phyloP scores from a whole-genome alignment of 2,888 invertebrate species.

The Latrodectus hesperus region DNA sequence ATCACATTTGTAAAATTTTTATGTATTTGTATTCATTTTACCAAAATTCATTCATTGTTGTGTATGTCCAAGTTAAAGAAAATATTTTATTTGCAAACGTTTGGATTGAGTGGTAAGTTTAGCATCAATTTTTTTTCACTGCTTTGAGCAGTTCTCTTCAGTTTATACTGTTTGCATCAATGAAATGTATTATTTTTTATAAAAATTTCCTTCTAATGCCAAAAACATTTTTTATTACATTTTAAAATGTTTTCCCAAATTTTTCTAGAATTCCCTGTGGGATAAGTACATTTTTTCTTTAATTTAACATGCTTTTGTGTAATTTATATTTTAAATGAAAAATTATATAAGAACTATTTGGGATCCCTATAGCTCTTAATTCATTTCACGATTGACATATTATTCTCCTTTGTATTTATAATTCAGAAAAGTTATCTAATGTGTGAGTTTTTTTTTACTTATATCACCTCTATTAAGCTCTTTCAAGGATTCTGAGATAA shows the following conservation, averaged over 20 bases:
- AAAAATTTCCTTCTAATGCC: background rate
- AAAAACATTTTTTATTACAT: background rate
- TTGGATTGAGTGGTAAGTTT: constrained; percentile 49
- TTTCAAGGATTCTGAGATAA: too few species aligned
- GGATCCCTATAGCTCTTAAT: background rate
- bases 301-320: background rate
- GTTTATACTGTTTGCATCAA: background rate
- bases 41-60: background rate
- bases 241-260: background rate
- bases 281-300: background rate
- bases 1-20: too few species aligned
- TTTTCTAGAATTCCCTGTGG: background rate
- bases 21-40: background rate
- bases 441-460: too few species aligned
- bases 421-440: too few species aligned
- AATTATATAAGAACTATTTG: background rate
- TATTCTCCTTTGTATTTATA: too few species aligned
- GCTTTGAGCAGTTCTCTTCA: constrained; percentile 1
- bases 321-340: background rate
- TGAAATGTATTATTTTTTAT: background rate
- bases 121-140: constrained; percentile 11
- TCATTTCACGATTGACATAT: too few species aligned
- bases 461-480: too few species aligned
- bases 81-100: constrained; percentile 47
- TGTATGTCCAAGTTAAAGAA: constrained; percentile 23